These are phyloP conservation scores for Equus przewalskii DNA, from an alignment of 2,113 vertebrate genomes.

Conservation along the genomic window DNA sequence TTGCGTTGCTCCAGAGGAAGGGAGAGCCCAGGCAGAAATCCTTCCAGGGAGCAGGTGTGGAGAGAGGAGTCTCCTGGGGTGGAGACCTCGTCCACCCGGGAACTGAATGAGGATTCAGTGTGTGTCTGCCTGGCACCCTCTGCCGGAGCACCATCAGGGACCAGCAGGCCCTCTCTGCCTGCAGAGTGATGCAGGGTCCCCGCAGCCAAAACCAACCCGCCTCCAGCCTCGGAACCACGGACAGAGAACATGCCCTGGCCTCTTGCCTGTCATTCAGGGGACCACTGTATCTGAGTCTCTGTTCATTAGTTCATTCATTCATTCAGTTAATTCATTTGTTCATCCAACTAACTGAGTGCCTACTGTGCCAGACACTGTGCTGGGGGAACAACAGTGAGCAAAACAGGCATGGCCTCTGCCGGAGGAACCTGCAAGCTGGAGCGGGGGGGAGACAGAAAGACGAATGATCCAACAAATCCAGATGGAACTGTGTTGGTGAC, in stretches of 20 bases:
- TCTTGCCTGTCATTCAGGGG: not conserved
- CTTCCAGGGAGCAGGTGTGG: not conserved
- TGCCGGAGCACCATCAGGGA: not conserved
- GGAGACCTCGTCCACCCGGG: not conserved
- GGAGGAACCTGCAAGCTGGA: not conserved
- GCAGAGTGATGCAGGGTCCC: not conserved
- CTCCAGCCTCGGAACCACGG: not conserved
- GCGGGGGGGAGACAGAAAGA: not conserved
- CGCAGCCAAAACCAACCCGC: not conserved
- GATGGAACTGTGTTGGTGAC: not conserved
- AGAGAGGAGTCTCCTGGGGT: not conserved
- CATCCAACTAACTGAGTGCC: no score
- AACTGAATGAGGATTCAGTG: not conserved
- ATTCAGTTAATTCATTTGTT: not conserved
- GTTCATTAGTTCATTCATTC: not conserved
- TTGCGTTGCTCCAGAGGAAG: not conserved
- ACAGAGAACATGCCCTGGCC: not conserved
- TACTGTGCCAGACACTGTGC: not conserved
- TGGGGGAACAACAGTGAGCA: not conserved
- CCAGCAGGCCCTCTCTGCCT: not conserved
- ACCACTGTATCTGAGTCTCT: not conserved
- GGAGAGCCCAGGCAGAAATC: not conserved
- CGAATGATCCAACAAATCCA: not conserved
- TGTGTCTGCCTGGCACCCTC: not conserved
- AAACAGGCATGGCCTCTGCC: not conserved